Evolutionary conservation across 2,797 vertebrate species (phyloP).

Genomic region (Halcyon leucocephala): DNA sequence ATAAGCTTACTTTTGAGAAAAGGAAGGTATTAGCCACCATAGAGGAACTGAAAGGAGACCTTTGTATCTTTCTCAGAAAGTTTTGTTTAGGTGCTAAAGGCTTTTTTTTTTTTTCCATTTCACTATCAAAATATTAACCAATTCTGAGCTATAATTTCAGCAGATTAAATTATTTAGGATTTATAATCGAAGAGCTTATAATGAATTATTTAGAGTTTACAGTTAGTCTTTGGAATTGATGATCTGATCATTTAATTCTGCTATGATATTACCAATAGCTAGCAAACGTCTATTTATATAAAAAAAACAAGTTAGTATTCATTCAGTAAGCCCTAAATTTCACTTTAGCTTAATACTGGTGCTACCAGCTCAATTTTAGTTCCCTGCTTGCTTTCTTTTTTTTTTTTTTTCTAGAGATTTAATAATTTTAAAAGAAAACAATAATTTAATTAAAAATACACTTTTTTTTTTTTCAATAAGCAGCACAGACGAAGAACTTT

Average conservation of each 20-base stretch:
- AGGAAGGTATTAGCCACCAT: background rate
- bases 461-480: background rate
- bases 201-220: background rate
- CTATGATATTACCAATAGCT: background rate
- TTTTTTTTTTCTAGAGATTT: background rate
- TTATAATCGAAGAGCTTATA: background rate
- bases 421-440: background rate
- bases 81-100: background rate
- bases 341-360: background rate
- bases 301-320: background rate
- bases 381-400: background rate
- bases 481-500: background rate
- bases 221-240: background rate
- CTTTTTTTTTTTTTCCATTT: background rate
- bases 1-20: background rate
- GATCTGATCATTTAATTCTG: background rate
- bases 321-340: background rate
- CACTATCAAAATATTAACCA: background rate
- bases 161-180: background rate
- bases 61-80: background rate
- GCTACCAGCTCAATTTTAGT: background rate
- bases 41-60: background rate
- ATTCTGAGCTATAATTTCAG: background rate
- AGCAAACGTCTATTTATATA: background rate
- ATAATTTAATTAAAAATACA: background rate